Evolutionary conservation across 2,797 vertebrate species (phyloP).

Genomic region (Echeneis naucrates): DNA sequence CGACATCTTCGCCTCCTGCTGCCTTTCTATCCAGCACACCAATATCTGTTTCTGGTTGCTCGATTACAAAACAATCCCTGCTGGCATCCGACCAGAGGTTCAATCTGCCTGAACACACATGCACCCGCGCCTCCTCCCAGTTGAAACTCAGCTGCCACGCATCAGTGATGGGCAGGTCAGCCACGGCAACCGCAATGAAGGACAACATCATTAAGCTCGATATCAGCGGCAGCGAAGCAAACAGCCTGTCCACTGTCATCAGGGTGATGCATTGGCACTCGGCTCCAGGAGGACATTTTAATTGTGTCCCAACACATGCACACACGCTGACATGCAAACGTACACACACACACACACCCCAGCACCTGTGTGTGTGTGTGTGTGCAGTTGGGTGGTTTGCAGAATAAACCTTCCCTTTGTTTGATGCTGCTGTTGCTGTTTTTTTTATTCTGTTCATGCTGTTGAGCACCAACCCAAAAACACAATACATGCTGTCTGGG

Average conservation of each 20-base stretch:
- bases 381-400: constrained; percentile 33
- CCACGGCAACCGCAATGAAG: constrained; percentile 68
- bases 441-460: constrained; percentile 22
- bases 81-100: constrained; percentile 44
- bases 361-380: constrained; percentile 23
- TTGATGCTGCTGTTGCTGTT: not conserved
- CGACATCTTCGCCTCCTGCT: constrained; percentile 11
- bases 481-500: constrained; percentile 32
- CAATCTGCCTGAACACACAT: constrained; percentile 28
- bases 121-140: constrained; percentile 19
- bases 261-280: constrained; percentile 78
- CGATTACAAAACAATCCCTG: constrained; percentile 49
- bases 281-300: constrained; percentile 71
- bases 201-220: constrained; percentile 82
- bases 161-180: constrained; percentile 68
- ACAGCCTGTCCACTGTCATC: constrained; percentile 78
- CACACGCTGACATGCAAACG: constrained; percentile 40
- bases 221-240: constrained; percentile 74
- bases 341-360: constrained; percentile 33
- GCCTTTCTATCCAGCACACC: constrained; percentile 35
- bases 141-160: constrained; percentile 56
- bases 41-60: constrained; percentile 35
- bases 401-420: constrained; percentile 44
- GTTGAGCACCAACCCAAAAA: constrained; percentile 32
- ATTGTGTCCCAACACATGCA: constrained; percentile 70